Conservation (phyloP, 2,888 invertebrate genomes). For the Nomada lathburiana region DNA sequence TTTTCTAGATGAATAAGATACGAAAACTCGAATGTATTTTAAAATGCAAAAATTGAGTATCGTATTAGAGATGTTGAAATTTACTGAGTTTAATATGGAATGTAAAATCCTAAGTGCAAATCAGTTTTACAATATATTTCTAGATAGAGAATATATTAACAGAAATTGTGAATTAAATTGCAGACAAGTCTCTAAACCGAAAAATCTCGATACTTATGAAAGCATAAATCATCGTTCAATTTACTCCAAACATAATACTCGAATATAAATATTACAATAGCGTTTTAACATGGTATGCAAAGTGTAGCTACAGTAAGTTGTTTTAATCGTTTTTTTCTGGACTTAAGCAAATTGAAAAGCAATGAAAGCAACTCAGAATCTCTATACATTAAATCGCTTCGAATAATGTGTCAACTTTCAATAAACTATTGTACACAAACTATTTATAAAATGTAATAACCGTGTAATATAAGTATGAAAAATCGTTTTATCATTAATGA, state of each 20-base stretch:
- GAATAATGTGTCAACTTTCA: constrained; percentile 28
- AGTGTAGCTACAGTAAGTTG: constrained; percentile 26
- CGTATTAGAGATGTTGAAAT: constrained; percentile 20
- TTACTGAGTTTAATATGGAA: constrained; percentile 4
- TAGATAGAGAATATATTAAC: constrained; percentile 14
- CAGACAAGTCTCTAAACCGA: constrained; percentile 2
- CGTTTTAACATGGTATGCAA: constrained; percentile 44
- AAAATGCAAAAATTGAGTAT: constrained; percentile 32
- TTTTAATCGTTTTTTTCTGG: constrained; percentile 26
- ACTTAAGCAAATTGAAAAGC: constrained; percentile 35
- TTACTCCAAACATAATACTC: constrained; percentile 47
- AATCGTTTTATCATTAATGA: constrained; percentile 25
- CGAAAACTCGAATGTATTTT: constrained; percentile 43
- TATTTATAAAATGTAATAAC: constrained; percentile 26
- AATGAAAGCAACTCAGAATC: constrained; percentile 32
- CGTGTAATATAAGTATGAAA: constrained; percentile 27
- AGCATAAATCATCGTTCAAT: constrained; percentile 32
- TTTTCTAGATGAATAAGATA: constrained; percentile 38
- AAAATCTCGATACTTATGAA: constrained; percentile 6
- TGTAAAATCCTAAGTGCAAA: background rate
- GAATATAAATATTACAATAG: constrained; percentile 38
- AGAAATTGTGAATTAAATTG: constrained; percentile 9
- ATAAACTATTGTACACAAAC: constrained; percentile 14
- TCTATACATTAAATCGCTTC: constrained; percentile 16
- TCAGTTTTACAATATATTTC: constrained; percentile 22